These are phyloP conservation scores for Anoplius nigerrimus DNA, from an alignment of 2,888 invertebrate genomes.

Conservation along the genomic window DNA sequence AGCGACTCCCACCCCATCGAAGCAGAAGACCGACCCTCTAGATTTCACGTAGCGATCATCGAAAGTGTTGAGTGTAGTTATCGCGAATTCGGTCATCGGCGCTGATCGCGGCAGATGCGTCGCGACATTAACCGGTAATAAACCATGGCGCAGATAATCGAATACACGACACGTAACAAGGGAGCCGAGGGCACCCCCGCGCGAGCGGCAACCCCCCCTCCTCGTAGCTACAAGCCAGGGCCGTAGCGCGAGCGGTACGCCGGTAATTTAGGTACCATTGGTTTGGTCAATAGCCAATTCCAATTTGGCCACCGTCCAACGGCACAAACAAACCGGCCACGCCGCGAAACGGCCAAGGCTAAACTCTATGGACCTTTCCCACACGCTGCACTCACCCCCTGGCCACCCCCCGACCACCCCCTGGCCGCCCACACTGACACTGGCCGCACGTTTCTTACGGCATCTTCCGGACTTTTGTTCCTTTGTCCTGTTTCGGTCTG, in stretches of 20 bases:
- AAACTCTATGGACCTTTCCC: constrained; percentile 40
- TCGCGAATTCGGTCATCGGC: too few species aligned
- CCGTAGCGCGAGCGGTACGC: constrained; percentile 52
- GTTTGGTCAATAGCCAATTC: constrained; percentile 74
- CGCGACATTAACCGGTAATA: constrained; percentile 66
- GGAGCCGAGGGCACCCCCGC: constrained; percentile 49
- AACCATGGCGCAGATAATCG: constrained; percentile 71
- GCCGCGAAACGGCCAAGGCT: constrained; percentile 46
- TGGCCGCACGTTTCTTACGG: too few species aligned
- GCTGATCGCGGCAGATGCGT: constrained; percentile 48
- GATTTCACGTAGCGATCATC: too few species aligned
- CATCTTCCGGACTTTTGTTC: too few species aligned
- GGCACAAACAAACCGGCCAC: constrained; percentile 64
- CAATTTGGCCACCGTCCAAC: constrained; percentile 71
- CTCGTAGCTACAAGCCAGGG: constrained; percentile 5
- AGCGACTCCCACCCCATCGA: too few species aligned
- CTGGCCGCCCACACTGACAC: too few species aligned
- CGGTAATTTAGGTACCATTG: constrained; percentile 71
- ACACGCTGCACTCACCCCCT: too few species aligned
- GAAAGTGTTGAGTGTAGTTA: too few species aligned
- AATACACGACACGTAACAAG: constrained; percentile 72
- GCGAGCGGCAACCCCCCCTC: constrained; percentile 30
- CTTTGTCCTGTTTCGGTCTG: too few species aligned
- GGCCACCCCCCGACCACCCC: too few species aligned
- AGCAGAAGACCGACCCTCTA: too few species aligned